Evolutionary conservation across 2,113 vertebrate species (phyloP).

Genomic region (Cyprinus carpio): DNA sequence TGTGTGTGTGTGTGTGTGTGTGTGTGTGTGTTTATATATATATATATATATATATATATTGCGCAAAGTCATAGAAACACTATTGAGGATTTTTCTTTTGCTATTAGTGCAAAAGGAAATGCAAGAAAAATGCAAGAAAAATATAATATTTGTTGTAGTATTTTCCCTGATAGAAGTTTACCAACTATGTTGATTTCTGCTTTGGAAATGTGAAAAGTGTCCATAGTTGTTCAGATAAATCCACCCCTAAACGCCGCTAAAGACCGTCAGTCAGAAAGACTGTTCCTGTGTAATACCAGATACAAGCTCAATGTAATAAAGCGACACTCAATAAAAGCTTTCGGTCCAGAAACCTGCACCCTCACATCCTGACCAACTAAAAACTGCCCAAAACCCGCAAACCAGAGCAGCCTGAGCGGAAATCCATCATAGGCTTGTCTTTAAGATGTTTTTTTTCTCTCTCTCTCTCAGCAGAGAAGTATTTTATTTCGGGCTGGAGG

Average conservation of each 20-base stretch:
- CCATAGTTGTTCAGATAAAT: not conserved
- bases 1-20: too few relatives aligned
- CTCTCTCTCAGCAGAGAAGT: not conserved
- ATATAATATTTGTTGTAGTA: not conserved
- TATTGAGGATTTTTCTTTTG: too few relatives aligned
- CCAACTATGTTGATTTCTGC: not conserved
- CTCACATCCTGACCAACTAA: not conserved
- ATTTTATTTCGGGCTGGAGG: not conserved
- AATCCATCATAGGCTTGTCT: not conserved
- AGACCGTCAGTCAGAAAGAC: not conserved
- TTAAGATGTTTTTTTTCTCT: not conserved
- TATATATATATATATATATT: too few relatives aligned
- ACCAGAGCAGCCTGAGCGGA: not conserved
- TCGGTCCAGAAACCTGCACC: not conserved
- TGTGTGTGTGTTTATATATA: too few relatives aligned
- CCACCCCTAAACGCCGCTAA: not conserved
- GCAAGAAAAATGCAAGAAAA: not conserved
- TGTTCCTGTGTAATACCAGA: not conserved
- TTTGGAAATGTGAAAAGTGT: not conserved
- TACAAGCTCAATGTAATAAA: not conserved
- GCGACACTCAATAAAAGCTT: not conserved
- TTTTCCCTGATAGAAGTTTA: not conserved
- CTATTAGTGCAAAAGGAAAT: not conserved
- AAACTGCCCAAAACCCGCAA: not conserved
- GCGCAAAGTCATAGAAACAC: too few relatives aligned